These are phyloP conservation scores for Desoria tigrina DNA, from an alignment of 2,888 invertebrate genomes.

Conservation along the genomic window DNA sequence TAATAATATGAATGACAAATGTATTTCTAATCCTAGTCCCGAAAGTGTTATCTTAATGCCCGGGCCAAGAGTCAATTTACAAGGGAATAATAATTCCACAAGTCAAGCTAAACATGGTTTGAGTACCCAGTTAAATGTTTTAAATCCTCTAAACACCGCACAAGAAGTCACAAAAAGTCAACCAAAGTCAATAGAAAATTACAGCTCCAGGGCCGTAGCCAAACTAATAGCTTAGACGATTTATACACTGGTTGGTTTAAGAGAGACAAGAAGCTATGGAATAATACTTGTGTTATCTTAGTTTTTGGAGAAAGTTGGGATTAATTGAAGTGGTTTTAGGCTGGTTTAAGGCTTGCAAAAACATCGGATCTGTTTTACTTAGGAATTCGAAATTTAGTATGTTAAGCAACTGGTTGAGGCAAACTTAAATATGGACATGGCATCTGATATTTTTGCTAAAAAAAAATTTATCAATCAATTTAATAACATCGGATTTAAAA, in stretches of 20 bases:
- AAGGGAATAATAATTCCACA: conserved; percentile 39
- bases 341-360: too few species aligned
- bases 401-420: too few species aligned
- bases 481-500: too few species aligned
- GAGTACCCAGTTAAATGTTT: conserved; percentile 14
- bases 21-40: conserved; percentile 34
- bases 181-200: conserved; percentile 8
- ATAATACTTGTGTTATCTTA: not conserved
- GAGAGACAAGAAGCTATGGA: conserved; percentile 19
- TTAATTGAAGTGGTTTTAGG: too few species aligned
- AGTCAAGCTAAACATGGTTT: conserved; percentile 19
- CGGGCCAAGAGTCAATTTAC: conserved; percentile 18
- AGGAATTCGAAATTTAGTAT: too few species aligned
- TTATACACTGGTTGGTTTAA: conserved; percentile 18
- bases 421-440: too few species aligned
- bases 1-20: too few species aligned
- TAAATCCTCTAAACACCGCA: conserved; percentile 2
- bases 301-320: conserved; percentile 5
- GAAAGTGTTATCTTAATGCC: conserved; percentile 40
- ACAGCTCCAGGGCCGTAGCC: not conserved
- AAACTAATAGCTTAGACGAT: too few species aligned
- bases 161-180: conserved; percentile 4
- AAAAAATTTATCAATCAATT: too few species aligned
- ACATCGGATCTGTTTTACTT: too few species aligned
- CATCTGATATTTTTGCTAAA: too few species aligned